Conservation (phyloP, 1,140 invertebrate genomes). For the Thereuonema tuberculata region DNA sequence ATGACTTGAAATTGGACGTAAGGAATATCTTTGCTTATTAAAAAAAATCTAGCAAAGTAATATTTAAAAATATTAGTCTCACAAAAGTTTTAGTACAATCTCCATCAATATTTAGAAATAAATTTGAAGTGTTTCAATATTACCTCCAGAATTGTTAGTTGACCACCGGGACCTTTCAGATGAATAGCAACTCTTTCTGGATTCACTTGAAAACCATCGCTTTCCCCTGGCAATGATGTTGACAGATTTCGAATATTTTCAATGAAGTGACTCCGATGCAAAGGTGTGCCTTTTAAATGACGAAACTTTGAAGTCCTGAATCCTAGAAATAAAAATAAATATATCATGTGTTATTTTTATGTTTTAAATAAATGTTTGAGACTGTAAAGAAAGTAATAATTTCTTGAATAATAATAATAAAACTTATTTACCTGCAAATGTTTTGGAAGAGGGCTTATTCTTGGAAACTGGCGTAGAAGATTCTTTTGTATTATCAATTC, state of each 20-base stretch:
- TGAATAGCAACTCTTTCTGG: conserved; percentile 69
- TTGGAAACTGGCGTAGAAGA: no score
- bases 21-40: no score
- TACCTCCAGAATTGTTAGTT: conserved; percentile 68
- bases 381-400: no score
- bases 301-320: conserved; percentile 78
- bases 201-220: conserved; percentile 85
- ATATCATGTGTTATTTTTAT: no score
- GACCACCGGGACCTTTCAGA: conserved; percentile 71
- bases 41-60: no score
- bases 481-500: no score
- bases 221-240: conserved; percentile 80
- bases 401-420: conserved; percentile 10
- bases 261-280: conserved; percentile 78
- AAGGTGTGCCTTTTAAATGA: conserved; percentile 75
- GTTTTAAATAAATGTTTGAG: no score
- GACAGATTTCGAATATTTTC: conserved; percentile 84
- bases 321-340: conserved; percentile 14
- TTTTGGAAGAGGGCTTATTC: no score
- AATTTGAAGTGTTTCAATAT: background rate
- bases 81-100: no score
- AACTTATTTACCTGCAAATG: conserved; percentile 14
- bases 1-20: no score
- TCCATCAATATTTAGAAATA: no score
- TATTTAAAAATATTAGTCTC: no score